Percentiles rank a stretch among this genome's conserved stretches.
phyloP scores from a whole-genome alignment of 35 echinoderm and acorn worm species.

The Ptychodera flava region DNA sequence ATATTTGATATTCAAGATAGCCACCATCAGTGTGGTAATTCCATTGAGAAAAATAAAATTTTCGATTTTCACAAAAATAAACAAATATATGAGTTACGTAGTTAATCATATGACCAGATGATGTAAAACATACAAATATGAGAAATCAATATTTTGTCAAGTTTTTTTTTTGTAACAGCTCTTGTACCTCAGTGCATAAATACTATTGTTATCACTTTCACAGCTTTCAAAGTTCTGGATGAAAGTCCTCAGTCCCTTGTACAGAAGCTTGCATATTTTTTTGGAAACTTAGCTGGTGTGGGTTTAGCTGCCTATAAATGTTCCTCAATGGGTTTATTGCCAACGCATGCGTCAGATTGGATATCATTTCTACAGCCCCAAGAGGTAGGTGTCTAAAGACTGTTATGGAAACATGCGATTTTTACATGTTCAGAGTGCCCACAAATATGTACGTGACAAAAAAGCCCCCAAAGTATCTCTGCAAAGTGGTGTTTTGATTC shows the following conservation, averaged over 20 bases:
- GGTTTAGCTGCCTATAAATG: conserved; percentile 87
- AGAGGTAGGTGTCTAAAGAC: conserved; percentile 47
- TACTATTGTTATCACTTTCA: too few species aligned
- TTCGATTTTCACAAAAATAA: too few species aligned
- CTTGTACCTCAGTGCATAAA: too few species aligned
- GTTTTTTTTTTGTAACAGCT: too few species aligned
- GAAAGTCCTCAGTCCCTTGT: conserved; percentile 78
- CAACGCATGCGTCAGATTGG: conserved; percentile 97
- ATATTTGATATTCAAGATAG: too few species aligned
- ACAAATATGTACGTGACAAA: neutral
- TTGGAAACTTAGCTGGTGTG: conserved; percentile 78
- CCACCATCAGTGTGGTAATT: too few species aligned
- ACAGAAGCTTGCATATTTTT: conserved; percentile 79
- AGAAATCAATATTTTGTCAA: too few species aligned
- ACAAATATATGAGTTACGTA: too few species aligned
- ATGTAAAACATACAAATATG: too few species aligned
- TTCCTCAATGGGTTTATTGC: conserved; percentile 94
- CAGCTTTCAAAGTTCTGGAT: conserved; percentile 90
- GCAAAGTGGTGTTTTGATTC: neutral
- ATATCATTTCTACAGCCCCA: conserved; percentile 93
- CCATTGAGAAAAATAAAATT: too few species aligned
- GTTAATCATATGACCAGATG: too few species aligned
- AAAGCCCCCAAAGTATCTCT: neutral
- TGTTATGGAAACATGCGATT: neutral
- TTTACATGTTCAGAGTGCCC: neutral